Base-by-base conservation (phyloP, 2,888 invertebrate species). In the Didymodactylos carnosus region DNA sequence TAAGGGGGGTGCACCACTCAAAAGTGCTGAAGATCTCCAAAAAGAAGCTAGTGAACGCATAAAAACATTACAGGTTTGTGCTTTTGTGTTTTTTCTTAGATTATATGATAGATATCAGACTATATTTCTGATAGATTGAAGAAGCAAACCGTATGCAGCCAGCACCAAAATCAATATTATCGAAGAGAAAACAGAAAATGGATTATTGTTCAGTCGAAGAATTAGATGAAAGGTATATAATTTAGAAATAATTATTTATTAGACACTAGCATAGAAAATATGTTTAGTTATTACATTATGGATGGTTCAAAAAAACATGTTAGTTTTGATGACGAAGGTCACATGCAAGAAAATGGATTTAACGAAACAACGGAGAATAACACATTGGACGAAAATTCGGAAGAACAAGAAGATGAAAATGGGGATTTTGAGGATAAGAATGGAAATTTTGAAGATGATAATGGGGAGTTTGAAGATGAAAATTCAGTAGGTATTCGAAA, bases 321-420 rank as follows among this genome's bases (percentile, higher is more conserved):
- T 14, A 75, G 75, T 53, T 62, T 76, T 69, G 41, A 73, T 40
- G 39, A 35, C 70, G 75, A 76, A n/a, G n/a, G n/a, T n/a, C n/a
- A n/a, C n/a, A n/a, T 23, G n/a, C n/a, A n/a, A n/a, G 72, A 77
- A n/a, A 77, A 78, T 62, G 75, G 76, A 19, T 73, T 77, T 72
- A 70, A 75, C 71, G 77, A 77, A 75, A 75, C 70, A 25, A 41
- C 72, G 16, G 69, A 75, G 41, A 75, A 76, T 6, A 75, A 53
- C 25, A 76, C 72, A 19, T 70, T 75, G 23, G 72, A 76, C 10
- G 76, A 75, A 23, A 75, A 75, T 78, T 25, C 82, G 6, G 81
- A 80, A 77, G 81, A 84, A 53, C 81, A 80, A n/a, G n/a, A n/a
- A 75, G 80, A 84, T 73, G 79, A 81, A 72, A 80, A 79, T 46